A percentile compares a stretch with the other conserved stretches of the same genome.
phyloP scores from a whole-genome alignment of 35 echinoderm and acorn worm species.

The Stichopus chloronotus region DNA sequence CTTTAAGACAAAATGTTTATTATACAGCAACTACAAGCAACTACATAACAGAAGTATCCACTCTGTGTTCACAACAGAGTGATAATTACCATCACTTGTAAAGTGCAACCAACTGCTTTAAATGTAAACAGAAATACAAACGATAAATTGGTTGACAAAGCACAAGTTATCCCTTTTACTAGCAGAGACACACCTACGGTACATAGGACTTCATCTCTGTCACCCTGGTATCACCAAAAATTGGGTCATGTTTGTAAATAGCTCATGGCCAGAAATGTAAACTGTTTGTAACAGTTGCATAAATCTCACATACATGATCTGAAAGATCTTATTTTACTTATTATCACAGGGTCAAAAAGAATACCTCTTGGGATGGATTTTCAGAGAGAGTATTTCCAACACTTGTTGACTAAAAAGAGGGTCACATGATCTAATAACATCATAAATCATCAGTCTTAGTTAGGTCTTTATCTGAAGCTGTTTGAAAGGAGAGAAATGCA shows the following conservation, averaged over 20 bases:
- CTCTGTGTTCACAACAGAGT: too few relatives aligned
- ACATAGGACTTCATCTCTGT: neutral
- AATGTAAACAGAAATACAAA: too few relatives aligned
- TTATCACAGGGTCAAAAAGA: neutral
- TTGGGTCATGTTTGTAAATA: conserved; percentile 24
- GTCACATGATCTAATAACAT: conserved; percentile 14
- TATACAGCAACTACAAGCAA: too few relatives aligned
- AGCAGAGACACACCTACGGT: too few relatives aligned
- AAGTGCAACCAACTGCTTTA: too few relatives aligned
- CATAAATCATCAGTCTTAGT: neutral
- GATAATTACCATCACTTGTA: too few relatives aligned
- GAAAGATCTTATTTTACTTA: neutral
- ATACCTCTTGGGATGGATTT: neutral
- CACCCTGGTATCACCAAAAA: neutral
- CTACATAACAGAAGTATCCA: too few relatives aligned
- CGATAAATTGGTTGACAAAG: too few relatives aligned
- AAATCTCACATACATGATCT: neutral
- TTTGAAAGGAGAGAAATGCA: neutral
- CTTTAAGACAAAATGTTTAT: too few relatives aligned
- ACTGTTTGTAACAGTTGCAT: neutral
- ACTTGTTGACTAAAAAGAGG: neutral
- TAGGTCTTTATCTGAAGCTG: neutral
- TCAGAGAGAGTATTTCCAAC: neutral
- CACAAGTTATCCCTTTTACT: too few relatives aligned
- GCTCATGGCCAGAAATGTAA: conserved; percentile 10